Conservation (phyloP, 2,888 invertebrate genomes). For the Andrena haemorrhoa region DNA sequence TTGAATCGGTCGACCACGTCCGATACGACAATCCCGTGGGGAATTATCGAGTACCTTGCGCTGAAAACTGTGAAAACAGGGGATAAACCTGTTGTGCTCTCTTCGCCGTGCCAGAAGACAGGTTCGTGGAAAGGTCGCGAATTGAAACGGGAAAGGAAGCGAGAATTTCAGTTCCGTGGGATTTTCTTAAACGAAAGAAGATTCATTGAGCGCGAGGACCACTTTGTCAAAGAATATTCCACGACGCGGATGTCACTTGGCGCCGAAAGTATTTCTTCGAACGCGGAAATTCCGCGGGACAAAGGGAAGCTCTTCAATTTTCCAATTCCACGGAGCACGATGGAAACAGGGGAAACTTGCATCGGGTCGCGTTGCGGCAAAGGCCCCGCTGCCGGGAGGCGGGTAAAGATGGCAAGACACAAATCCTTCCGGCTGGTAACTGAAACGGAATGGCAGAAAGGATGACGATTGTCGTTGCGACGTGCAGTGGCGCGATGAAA, state of each 20-base stretch:
- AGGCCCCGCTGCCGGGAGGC: not conserved
- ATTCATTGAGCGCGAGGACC: not conserved
- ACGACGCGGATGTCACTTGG: conserved; percentile 9
- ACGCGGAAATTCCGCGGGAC: conserved; percentile 9
- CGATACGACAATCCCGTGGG: conserved; percentile 31
- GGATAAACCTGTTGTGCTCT: conserved; percentile 21
- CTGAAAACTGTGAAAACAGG: conserved; percentile 18
- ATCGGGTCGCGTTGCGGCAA: conserved; percentile 12
- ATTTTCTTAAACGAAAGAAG: not conserved
- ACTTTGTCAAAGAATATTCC: conserved; percentile 20
- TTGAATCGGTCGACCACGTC: conserved; percentile 39
- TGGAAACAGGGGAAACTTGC: not conserved
- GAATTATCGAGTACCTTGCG: conserved; percentile 32
- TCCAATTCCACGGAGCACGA: conserved; percentile 11
- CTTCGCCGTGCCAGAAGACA: not conserved
- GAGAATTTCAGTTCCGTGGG: not conserved
- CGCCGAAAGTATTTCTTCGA: conserved; percentile 1
- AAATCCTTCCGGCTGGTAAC: conserved; percentile 20
- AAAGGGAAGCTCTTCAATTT: conserved; percentile 26
- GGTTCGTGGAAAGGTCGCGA: not conserved
- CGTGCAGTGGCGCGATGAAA: conserved; percentile 29
- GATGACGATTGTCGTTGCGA: conserved; percentile 17
- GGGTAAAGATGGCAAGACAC: conserved; percentile 44
- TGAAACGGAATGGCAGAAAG: conserved; percentile 22
- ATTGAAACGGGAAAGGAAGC: not conserved